Conservation (phyloP, 1,140 invertebrate genomes). For the Sitophilus oryzae region DNA sequence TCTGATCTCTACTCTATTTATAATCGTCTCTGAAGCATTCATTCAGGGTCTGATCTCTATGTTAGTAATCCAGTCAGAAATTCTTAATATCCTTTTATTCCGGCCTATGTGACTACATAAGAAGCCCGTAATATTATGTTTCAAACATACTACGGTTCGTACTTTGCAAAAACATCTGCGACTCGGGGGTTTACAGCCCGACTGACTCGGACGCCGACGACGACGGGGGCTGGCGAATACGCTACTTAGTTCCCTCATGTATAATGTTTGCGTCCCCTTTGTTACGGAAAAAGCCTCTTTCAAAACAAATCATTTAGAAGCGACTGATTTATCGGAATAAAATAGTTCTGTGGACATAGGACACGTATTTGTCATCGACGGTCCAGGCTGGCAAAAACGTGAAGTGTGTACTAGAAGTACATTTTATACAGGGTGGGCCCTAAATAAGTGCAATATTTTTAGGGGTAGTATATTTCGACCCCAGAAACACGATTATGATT, state of each 20-base stretch:
- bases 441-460: too few species aligned
- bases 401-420: too few species aligned
- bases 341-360: neutral
- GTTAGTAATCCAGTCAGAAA: too few species aligned
- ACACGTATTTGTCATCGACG: too few species aligned
- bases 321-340: neutral
- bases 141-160: neutral
- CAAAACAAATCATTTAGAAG: neutral
- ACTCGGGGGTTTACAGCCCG: neutral
- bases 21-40: too few species aligned
- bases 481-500: too few species aligned
- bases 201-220: neutral
- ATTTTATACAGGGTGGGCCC: too few species aligned
- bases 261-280: neutral
- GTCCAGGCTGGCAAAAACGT: too few species aligned
- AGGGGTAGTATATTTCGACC: too few species aligned
- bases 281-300: neutral
- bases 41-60: too few species aligned
- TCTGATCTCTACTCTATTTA: too few species aligned
- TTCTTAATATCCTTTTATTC: too few species aligned
- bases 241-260: neutral
- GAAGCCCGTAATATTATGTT: neutral
- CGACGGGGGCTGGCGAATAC: neutral
- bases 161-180: conserved; percentile 2
- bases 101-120: neutral